These are phyloP conservation scores for Tachuris rubrigastra DNA, from an alignment of 2,113 vertebrate genomes.

Conservation along the genomic window DNA sequence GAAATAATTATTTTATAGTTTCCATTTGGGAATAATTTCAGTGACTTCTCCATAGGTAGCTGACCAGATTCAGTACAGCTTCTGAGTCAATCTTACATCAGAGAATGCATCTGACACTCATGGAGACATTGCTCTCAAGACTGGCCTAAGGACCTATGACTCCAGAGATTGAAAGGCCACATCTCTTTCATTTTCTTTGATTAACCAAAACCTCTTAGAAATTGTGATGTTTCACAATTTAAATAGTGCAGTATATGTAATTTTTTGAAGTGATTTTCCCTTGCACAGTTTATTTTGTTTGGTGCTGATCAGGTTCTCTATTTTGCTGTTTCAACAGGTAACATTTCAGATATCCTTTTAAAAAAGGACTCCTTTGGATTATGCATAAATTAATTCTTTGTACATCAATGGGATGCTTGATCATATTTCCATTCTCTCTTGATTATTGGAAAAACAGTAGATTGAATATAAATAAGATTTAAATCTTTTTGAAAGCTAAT, in stretches of 20 bases:
- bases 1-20: background rate
- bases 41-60: background rate
- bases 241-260: background rate
- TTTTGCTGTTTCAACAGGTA: constrained; percentile 28
- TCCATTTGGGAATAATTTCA: background rate
- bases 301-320: background rate
- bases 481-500: constrained; percentile 51
- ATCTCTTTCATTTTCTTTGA: background rate
- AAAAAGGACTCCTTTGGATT: constrained; percentile 18
- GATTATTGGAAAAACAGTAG: constrained; percentile 54
- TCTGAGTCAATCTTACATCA: background rate
- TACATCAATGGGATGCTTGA: background rate
- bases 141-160: background rate
- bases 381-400: constrained; percentile 15
- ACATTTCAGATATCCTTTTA: constrained; percentile 14
- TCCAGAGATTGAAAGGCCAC: background rate
- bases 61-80: background rate
- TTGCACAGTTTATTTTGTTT: background rate
- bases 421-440: constrained; percentile 19
- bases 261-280: constrained; percentile 10
- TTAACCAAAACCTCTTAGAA: background rate
- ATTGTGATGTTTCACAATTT: background rate
- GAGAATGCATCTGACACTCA: background rate
- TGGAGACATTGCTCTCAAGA: background rate
- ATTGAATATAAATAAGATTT: constrained; percentile 46